These are phyloP conservation scores for Loriculus beryllinus DNA, from an alignment of 2,797 vertebrate genomes.

Conservation along the genomic window DNA sequence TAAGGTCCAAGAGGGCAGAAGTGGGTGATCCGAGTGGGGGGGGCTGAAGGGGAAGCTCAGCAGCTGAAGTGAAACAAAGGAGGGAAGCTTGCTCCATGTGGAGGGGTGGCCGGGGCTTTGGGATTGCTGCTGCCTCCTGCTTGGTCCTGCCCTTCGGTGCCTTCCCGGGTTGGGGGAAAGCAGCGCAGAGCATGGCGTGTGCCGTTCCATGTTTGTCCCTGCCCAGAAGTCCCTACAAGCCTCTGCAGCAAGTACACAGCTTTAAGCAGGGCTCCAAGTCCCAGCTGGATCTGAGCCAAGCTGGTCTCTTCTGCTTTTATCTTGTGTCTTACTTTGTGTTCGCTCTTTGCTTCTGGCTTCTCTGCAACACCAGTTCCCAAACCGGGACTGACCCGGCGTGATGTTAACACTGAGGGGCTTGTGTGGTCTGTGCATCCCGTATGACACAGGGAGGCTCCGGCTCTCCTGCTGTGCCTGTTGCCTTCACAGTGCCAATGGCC, in stretches of 20 bases:
- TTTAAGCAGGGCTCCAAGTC: rapidly evolving
- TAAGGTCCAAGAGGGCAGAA: not conserved
- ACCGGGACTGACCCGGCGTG: rapidly evolving
- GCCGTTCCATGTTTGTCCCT: rapidly evolving
- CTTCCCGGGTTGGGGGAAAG: not conserved
- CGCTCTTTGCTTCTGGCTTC: not conserved
- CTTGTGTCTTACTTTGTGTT: not conserved
- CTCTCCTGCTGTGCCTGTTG: not conserved
- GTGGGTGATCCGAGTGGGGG: not conserved
- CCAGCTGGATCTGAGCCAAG: not conserved
- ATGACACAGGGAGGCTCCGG: not conserved
- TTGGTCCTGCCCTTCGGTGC: not conserved
- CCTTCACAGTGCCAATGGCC: not conserved
- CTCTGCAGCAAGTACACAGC: not conserved
- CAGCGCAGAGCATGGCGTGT: rapidly evolving
- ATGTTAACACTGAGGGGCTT: rapidly evolving
- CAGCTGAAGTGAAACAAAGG: not conserved
- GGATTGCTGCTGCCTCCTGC: rapidly evolving
- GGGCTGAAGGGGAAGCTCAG: not conserved
- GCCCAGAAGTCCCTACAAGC: rapidly evolving
- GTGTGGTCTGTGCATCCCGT: rapidly evolving
- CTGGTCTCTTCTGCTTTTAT: not conserved
- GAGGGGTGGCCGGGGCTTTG: not conserved
- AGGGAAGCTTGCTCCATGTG: rapidly evolving
- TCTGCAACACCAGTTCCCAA: rapidly evolving